Evolutionary conservation across 2,113 vertebrate species (phyloP).

Genomic region (Hydrolagus affinis): DNA sequence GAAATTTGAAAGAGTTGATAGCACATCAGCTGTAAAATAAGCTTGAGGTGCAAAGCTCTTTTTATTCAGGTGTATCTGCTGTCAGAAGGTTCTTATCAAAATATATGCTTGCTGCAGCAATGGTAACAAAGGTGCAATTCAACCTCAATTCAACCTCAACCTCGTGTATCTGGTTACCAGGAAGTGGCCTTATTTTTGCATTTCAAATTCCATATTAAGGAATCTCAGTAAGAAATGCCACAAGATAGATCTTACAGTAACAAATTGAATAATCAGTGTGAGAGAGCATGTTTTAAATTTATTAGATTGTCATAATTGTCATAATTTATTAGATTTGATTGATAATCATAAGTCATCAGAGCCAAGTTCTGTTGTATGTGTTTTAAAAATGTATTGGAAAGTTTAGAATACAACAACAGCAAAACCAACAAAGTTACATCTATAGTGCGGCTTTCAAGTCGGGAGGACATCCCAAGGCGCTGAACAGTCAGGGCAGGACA

Average conservation of each 20-base stretch:
- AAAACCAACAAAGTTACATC: too few relatives aligned
- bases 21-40: constrained; percentile 32
- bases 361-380: not conserved
- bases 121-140: constrained; percentile 56
- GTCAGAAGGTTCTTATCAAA: constrained; percentile 47
- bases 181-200: too few relatives aligned
- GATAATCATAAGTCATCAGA: not conserved
- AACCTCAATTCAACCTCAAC: too few relatives aligned
- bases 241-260: not conserved
- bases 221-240: too few relatives aligned
- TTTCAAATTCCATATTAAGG: too few relatives aligned
- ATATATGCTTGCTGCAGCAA: constrained; percentile 48
- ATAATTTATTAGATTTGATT: not conserved
- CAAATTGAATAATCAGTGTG: not conserved
- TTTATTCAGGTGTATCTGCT: constrained; percentile 52
- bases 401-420: too few relatives aligned
- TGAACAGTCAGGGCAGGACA: too few relatives aligned
- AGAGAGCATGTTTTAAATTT: not conserved
- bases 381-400: not conserved
- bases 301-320: not conserved
- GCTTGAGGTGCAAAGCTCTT: constrained; percentile 43
- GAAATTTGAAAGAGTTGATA: constrained; percentile 43
- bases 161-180: too few relatives aligned
- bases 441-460: too few relatives aligned
- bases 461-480: too few relatives aligned